Base-by-base conservation (phyloP, 2,113 vertebrate species). In the Trogon melanurus region DNA sequence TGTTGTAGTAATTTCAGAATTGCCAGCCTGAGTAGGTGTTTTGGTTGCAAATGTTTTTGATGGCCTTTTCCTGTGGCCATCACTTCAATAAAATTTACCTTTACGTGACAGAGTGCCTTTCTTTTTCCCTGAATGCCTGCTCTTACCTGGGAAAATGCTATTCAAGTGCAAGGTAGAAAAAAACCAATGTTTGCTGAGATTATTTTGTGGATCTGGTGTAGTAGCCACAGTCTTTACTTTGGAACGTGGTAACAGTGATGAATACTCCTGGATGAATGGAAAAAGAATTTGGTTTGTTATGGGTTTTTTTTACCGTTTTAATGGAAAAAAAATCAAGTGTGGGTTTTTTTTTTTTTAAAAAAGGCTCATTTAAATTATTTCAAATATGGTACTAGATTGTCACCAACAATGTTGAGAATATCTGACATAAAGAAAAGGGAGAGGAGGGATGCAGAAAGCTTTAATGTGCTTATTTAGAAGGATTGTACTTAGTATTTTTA, bases 51-150 rank as follows among this genome's bases (percentile, higher is more conserved):
- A 11, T 22, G 34, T 71, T 60, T 91, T 56, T 79, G 57, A 26
- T 71, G 88, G 74, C 60, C 56, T 89, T 91, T 85, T 79, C 45
- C 3, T 21, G 30, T 58, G 70, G 86, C 84, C 50, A 9, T 79
- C 11, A 1, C 78, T 73, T 93, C 86, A 96, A 95, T 97, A 97
- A 97, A 96, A 62, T 66, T 86, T 76, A 92, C 21, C 45, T 93
- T 96, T 87, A 89, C 25, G 44, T 66, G 79, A 53, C 5, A 22
- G 54, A 10, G 66, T 92, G 83, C 54, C 45, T 89, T 81, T 88
- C 18, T 91, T 45, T 79, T 67, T 20, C 44, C 30, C 50, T 47
- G 25, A 72, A 75, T 79, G 36, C 44, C 11, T 69, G 11, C 62
- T 82, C 47, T 60, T 79, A 50, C 36, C 54, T 66, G 57, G 75